Evolutionary conservation across 2,113 vertebrate genomes (phyloP).

Genomic region (Amazona guildingii): DNA sequence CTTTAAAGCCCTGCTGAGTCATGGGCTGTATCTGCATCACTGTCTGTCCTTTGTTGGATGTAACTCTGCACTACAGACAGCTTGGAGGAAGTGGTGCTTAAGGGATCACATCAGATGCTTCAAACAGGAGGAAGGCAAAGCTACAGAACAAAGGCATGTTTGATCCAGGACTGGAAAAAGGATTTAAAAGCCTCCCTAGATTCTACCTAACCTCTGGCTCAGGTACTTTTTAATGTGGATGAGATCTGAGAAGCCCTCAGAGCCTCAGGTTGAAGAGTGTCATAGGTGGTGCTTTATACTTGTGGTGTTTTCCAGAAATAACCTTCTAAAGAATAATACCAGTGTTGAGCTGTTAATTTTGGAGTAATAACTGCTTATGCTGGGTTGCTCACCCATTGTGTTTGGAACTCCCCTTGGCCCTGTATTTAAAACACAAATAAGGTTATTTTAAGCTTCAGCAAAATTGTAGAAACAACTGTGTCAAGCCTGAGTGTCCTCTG

Average conservation of each 20-base stretch:
- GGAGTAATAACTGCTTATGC: not conserved
- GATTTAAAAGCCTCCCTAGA: not conserved
- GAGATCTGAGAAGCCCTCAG: not conserved
- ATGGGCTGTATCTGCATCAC: not conserved
- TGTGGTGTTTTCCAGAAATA: not conserved
- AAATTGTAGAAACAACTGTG: not conserved
- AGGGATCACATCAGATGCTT: not conserved
- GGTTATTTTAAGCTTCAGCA: not conserved
- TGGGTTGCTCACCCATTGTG: not conserved
- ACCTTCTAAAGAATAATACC: not conserved
- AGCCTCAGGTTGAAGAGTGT: not conserved
- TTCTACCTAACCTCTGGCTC: not conserved
- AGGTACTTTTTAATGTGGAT: not conserved
- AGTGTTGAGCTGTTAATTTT: not conserved
- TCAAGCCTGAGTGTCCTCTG: not conserved
- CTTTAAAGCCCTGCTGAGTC: conserved; percentile 1
- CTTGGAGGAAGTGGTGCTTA: not conserved
- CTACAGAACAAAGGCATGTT: not conserved
- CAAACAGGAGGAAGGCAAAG: not conserved
- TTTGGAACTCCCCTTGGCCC: not conserved
- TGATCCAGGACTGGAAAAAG: not conserved
- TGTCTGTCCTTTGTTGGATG: not conserved
- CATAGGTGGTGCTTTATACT: not conserved
- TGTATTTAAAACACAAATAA: not conserved
- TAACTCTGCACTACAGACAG: not conserved